Evolutionary conservation across 2,888 invertebrate species (phyloP).

Genomic region (Acanthosepion lycidas): DNA sequence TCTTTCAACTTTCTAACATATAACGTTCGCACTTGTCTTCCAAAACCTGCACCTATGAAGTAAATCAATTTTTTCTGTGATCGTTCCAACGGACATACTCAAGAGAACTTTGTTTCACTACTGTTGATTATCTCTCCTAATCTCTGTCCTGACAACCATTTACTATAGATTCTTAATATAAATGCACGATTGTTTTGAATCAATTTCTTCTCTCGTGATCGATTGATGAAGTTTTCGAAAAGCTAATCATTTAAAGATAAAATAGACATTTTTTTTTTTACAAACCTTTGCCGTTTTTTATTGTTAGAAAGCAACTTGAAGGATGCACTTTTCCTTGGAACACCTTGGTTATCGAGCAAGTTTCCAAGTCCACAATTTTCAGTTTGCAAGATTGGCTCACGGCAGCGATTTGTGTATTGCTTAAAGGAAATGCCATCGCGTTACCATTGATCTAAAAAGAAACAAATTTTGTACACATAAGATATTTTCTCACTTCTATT

Average conservation of each 20-base stretch:
- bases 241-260: neutral
- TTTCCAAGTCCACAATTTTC: neutral
- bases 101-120: too few relatives aligned
- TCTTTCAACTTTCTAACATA: too few relatives aligned
- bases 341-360: neutral
- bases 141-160: too few relatives aligned
- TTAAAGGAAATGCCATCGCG: neutral
- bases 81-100: too few relatives aligned
- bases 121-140: too few relatives aligned
- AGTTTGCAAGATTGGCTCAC: neutral
- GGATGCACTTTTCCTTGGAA: neutral
- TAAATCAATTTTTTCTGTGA: too few relatives aligned
- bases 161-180: too few relatives aligned
- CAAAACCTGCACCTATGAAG: too few relatives aligned
- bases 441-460: neutral
- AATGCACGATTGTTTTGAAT: too few relatives aligned
- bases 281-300: neutral
- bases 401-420: neutral
- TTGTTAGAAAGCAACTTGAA: neutral
- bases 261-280: neutral
- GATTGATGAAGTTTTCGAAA: neutral
- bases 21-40: too few relatives aligned
- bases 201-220: too few relatives aligned
- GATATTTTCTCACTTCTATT: too few relatives aligned
- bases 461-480: neutral